Percentiles rank a stretch among this genome's conserved stretches.
phyloP scores from a whole-genome alignment of 2,888 invertebrate species.

The Blomia tropicalis region DNA sequence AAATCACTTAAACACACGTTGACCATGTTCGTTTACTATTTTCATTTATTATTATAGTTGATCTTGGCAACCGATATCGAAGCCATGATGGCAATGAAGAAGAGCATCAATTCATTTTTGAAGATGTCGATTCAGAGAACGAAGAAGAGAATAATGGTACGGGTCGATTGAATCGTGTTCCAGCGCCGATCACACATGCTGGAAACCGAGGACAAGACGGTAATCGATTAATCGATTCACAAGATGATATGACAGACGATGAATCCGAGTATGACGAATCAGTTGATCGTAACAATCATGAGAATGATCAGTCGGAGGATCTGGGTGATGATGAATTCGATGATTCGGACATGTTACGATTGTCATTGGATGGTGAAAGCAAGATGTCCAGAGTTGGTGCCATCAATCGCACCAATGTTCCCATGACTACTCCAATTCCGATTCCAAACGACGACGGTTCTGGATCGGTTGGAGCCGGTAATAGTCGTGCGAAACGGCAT shows the following conservation, averaged over 20 bases:
- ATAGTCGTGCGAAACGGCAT: background rate
- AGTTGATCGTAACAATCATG: background rate
- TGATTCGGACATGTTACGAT: background rate
- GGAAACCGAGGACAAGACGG: background rate
- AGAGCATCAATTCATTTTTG: conserved; percentile 5
- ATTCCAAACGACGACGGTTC: conserved; percentile 14
- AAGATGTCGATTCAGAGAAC: conserved; percentile 10
- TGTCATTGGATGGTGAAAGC: background rate
- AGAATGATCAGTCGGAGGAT: background rate
- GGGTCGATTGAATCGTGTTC: background rate
- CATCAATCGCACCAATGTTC: background rate
- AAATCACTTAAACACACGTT: background rate
- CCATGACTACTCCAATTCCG: background rate
- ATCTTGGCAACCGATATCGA: background rate
- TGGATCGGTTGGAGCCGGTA: background rate
- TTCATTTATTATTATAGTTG: background rate
- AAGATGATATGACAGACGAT: background rate
- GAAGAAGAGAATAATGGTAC: background rate
- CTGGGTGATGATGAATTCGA: conserved; percentile 1
- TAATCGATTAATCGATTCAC: background rate
- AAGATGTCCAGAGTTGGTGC: background rate
- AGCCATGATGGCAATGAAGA: background rate
- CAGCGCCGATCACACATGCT: background rate
- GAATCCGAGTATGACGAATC: background rate
- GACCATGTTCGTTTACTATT: background rate